These are phyloP conservation scores for Hemibagrus guttatus DNA, from an alignment of 2,797 vertebrate genomes.

Conservation along the genomic window DNA sequence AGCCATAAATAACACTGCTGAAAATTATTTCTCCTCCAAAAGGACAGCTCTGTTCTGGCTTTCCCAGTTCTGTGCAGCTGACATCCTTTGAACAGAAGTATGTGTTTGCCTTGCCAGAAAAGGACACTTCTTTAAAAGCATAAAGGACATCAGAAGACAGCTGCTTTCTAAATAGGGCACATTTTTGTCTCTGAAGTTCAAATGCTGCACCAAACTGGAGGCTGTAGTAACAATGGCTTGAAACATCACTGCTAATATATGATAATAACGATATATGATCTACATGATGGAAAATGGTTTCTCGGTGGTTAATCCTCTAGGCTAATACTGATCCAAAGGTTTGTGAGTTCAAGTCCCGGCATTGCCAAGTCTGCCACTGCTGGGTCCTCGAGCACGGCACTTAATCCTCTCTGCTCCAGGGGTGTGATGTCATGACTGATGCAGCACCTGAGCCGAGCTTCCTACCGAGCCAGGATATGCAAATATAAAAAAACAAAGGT, in stretches of 20 bases:
- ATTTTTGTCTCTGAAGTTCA: not conserved
- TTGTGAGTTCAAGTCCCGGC: not conserved
- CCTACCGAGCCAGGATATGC: not conserved
- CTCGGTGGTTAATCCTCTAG: not conserved
- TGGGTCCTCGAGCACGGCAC: not conserved
- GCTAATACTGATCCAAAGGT: not conserved
- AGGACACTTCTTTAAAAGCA: not conserved
- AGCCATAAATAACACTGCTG: not conserved
- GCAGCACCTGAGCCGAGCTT: not conserved
- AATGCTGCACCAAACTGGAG: not conserved
- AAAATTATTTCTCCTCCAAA: not conserved
- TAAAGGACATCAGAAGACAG: not conserved
- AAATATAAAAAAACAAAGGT: not conserved
- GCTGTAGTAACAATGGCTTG: not conserved
- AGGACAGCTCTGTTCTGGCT: not conserved
- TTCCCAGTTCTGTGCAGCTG: not conserved
- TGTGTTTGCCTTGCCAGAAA: not conserved
- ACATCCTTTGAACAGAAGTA: not conserved
- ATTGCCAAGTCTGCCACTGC: not conserved
- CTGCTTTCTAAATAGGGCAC: not conserved
- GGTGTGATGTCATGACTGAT: not conserved
- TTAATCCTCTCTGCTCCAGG: not conserved
- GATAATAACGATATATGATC: not conserved
- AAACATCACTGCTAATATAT: not conserved
- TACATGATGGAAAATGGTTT: not conserved